These are phyloP conservation scores for Drosophila nigromelanica DNA, from an alignment of 1,140 invertebrate genomes.

Conservation along the genomic window DNA sequence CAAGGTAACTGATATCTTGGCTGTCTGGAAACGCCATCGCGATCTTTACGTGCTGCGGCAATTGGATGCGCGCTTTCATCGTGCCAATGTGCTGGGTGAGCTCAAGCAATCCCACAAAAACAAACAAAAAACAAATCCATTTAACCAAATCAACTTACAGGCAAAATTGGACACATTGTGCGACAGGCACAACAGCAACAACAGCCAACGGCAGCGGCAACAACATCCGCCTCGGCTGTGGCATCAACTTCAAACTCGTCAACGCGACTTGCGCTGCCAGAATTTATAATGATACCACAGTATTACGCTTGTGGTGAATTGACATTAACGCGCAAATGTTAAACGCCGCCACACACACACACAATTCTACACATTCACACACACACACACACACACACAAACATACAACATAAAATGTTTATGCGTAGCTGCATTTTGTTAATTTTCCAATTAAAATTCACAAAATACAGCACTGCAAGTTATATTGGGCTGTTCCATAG, in stretches of 20 bases:
- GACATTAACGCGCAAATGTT: conserved; percentile 72
- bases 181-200: conserved; percentile 61
- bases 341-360: conserved; percentile 12
- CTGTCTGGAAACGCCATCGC: conserved; percentile 62
- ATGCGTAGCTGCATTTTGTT: conserved; percentile 39
- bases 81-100: conserved; percentile 73
- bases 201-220: conserved; percentile 19
- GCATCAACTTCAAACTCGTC: conserved; percentile 43
- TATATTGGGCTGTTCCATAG: neutral
- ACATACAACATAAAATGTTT: conserved; percentile 31
- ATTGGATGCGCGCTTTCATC: conserved; percentile 71
- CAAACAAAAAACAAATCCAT: neutral
- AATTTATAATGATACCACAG: conserved; percentile 77
- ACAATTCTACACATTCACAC: conserved; percentile 20
- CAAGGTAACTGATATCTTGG: conserved; percentile 65
- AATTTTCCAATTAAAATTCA: conserved; percentile 16
- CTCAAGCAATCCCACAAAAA: too few relatives aligned
- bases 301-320: conserved; percentile 76
- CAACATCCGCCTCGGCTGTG: conserved; percentile 33
- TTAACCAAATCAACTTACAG: conserved; percentile 28
- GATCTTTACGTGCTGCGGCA: conserved; percentile 68
- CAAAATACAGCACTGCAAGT: conserved; percentile 6
- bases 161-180: conserved; percentile 76
- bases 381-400: conserved; percentile 10
- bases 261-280: conserved; percentile 59